phyloP scores from a whole-genome alignment of 2,888 invertebrate species.

The Amphipyra berbera region DNA sequence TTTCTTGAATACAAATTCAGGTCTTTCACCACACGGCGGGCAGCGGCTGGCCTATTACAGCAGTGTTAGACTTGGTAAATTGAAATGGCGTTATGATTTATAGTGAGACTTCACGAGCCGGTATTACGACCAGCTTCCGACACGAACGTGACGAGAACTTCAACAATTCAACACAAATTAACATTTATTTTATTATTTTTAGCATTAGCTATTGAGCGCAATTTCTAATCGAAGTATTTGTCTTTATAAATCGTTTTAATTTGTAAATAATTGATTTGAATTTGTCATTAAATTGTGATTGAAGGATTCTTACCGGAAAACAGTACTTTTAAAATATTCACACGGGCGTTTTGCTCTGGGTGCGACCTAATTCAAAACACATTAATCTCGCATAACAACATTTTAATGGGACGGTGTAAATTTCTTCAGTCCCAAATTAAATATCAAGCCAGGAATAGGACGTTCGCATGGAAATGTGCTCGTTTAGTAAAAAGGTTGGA shows the following conservation, averaged over 20 bases:
- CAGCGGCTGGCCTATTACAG: constrained; percentile 79
- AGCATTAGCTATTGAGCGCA: background rate
- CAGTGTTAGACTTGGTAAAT: constrained; percentile 84
- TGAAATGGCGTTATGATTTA: constrained; percentile 88
- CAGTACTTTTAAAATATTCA: constrained; percentile 63
- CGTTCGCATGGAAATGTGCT: constrained; percentile 72
- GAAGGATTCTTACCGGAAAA: constrained; percentile 38
- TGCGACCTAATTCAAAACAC: constrained; percentile 62
- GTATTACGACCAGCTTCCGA: constrained; percentile 82
- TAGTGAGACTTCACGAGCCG: constrained; percentile 81
- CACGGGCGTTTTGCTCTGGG: constrained; percentile 35
- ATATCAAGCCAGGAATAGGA: constrained; percentile 65
- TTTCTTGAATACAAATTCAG: constrained; percentile 87
- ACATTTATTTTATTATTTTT: constrained; percentile 38
- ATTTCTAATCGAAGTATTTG: background rate
- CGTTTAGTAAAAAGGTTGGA: constrained; percentile 75
- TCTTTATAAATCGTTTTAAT: constrained; percentile 1
- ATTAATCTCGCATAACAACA: constrained; percentile 71
- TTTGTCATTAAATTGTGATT: constrained; percentile 2
- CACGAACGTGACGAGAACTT: constrained; percentile 81
- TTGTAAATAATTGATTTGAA: constrained; percentile 3
- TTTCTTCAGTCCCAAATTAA: constrained; percentile 71
- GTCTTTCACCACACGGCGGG: constrained; percentile 81
- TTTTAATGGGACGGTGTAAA: constrained; percentile 73
- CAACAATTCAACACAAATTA: constrained; percentile 64